Base-by-base conservation (phyloP, 2,888 invertebrate genomes). In the Lithophane semibrunnea region DNA sequence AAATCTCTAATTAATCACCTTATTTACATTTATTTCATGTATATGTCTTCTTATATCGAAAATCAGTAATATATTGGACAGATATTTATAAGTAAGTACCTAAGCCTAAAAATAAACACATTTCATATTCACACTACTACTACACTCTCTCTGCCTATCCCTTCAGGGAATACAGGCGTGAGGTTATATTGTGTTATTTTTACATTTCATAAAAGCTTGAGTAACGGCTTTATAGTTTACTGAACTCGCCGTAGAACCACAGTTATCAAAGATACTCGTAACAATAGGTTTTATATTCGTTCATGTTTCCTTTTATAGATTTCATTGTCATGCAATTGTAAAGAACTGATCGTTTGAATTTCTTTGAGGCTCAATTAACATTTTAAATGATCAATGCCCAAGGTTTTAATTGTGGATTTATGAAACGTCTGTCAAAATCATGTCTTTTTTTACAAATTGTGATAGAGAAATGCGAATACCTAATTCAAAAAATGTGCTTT, bases 191-290 rank as follows among this genome's bases (percentile, higher is more conserved):
- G 5, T 37, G 37, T 37, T 37, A 37, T 37, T 4, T 37, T 37
- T 37, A 37, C 18, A 60, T 54, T 61, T 82, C 44, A n/a, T n/a
- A 29, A 42, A 60, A 37, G 21, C 37, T 65, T 66, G 24, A 18
- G 44, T n/a, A 68, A 65, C 37, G 18, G n/a, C 5, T 54, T 24
- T 44, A 10, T 29, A 60, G 65, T 80, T 83, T n/a, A 77, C 29
- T 80, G 78, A 80, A 77, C 78, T 49, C n/a, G 10, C 24, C 16
- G 37, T 49, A 29, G 58, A 18, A 52, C 10, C 24, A 63, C 24
- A 73, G 56, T 56, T 81, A 65, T 16, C 18, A 12, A 47, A 61
- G 54, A 63, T n/a, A n/a, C n/a, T n/a, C n/a, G n/a, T n/a, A 73
- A 73, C 47, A 71, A 80, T 69, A 18, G 21, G 9, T 52, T 52